Base-by-base conservation (phyloP, 1,140 invertebrate genomes). In the Eriocheir sinensis region DNA sequence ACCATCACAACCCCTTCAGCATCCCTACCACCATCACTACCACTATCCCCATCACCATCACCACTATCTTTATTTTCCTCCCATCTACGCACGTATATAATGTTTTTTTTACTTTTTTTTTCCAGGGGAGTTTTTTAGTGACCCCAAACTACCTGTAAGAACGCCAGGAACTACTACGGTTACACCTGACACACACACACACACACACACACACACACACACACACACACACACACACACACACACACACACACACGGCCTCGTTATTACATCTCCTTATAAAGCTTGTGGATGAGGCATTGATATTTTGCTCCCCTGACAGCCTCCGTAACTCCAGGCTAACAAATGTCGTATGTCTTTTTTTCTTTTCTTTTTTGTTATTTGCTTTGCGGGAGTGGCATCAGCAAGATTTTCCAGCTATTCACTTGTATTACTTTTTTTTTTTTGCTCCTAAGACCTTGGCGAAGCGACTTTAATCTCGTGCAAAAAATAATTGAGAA, bases 131-230 rank as follows among this genome's bases (percentile, higher is more conserved):
- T 4, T 72, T 72, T n/a, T 72, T 4, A n/a, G 21, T 72, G 60
- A 72, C 60, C 60, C 21, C 60, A 72, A n/a, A n/a, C 60, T 72
- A 72, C 60, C 60, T 72, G 60, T 72, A 72, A 27, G 21, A n/a
- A 21, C 21, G 60, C 60, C 60, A n/a, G 60, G 4, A 21, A 72
- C 60, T n/a, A n/a, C 60, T 72, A n/a, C 60, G 21, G 4, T n/a
- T 21, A 72, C 21, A 72, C 60, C 60, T 72, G 60, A 21, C 27
- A 2, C 60, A 72, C 60, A 72, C 60, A 72, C 60, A 72, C 60
- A 72, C 60, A 72, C 60, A 72, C 60, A 72, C 60, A 72, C 60
- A n/a, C 60, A 72, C 60, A 72, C 60, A 72, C 60, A 72, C 60
- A 72, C 60, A 72, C 27, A n/a, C 60, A 72, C 60, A 72, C 60